Evolutionary conservation across 2,888 invertebrate genomes (phyloP).

Genomic region (Caenorhabditis doughertyi): DNA sequence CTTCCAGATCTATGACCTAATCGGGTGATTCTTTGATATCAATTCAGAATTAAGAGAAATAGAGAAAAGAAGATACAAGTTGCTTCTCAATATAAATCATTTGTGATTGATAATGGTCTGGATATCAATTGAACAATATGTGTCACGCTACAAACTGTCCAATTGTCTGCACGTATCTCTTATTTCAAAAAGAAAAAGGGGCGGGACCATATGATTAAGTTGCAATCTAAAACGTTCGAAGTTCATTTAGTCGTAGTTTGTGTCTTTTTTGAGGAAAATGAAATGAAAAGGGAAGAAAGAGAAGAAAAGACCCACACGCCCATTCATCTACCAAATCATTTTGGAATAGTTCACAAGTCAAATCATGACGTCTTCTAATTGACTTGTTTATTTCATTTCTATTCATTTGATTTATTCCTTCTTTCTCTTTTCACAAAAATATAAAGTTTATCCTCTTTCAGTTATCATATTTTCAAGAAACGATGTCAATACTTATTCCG

Average conservation of each 20-base stretch:
- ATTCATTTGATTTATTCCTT: slow-evolving; percentile 1
- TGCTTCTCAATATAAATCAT: slow-evolving; percentile 18
- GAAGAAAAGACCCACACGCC: slow-evolving; percentile 26
- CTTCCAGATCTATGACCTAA: slow-evolving; percentile 40
- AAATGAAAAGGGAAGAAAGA: neutral
- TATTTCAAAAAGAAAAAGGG: neutral
- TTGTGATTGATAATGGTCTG: slow-evolving; percentile 28
- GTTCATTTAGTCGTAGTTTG: slow-evolving; percentile 25
- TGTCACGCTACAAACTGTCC: slow-evolving; percentile 17
- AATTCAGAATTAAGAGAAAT: slow-evolving; percentile 3
- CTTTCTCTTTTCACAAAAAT: neutral
- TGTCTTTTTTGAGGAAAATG: slow-evolving; percentile 4
- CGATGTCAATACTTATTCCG: slow-evolving; percentile 29
- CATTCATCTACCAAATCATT: slow-evolving; percentile 24
- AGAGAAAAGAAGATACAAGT: slow-evolving; percentile 18
- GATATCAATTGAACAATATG: slow-evolving; percentile 39
- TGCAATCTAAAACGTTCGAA: slow-evolving; percentile 21
- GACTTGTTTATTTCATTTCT: slow-evolving; percentile 15
- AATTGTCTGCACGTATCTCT: neutral
- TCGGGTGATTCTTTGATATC: slow-evolving; percentile 23
- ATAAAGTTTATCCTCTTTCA: neutral
- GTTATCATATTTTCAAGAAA: neutral
- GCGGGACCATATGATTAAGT: neutral
- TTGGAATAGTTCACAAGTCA: slow-evolving; percentile 36
- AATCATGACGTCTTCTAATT: slow-evolving; percentile 13